Percentiles rank a stretch among this genome's conserved stretches.
Evolutionary conservation across 2,888 invertebrate genomes (phyloP).

Genomic region (Operophtera brumata): DNA sequence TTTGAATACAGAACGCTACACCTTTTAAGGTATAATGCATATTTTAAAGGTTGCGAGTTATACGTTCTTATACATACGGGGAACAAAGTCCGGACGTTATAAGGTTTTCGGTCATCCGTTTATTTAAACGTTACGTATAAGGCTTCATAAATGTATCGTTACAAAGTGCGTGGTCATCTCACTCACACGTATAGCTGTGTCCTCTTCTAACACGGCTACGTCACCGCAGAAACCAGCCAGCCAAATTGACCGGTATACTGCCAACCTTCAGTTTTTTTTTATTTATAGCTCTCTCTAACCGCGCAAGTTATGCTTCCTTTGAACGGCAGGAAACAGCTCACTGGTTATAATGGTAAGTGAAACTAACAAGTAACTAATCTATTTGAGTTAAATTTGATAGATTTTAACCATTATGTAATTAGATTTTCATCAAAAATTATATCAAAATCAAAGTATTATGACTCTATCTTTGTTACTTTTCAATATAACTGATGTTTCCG

Average conservation of each 20-base stretch:
- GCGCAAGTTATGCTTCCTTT: slow-evolving; percentile 73
- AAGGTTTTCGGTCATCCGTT: slow-evolving; percentile 74
- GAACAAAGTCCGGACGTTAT: slow-evolving; percentile 72
- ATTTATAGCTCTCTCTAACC: slow-evolving; percentile 77
- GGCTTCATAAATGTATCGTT: slow-evolving; percentile 73
- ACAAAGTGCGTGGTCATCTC: slow-evolving; percentile 54
- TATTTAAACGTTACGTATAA: slow-evolving; percentile 64
- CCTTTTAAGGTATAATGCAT: slow-evolving; percentile 44
- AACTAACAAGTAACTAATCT: slow-evolving; percentile 2
- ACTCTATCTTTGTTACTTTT: not conserved
- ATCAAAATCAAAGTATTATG: not conserved
- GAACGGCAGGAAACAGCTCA: slow-evolving; percentile 37
- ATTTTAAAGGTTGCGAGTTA: slow-evolving; percentile 50
- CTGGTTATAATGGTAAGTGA: slow-evolving; percentile 4
- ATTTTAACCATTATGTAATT: not conserved
- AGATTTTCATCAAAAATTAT: not conserved
- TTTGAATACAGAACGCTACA: slow-evolving; percentile 45
- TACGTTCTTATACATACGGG: slow-evolving; percentile 42
- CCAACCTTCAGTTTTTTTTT: slow-evolving; percentile 80
- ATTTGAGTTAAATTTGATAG: not conserved
- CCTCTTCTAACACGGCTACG: slow-evolving; percentile 62
- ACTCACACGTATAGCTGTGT: slow-evolving; percentile 43
- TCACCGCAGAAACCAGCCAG: slow-evolving; percentile 79
- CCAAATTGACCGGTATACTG: slow-evolving; percentile 79
- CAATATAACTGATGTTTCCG: too few relatives aligned